phyloP scores from a whole-genome alignment of 1,140 invertebrate species.

The Brachionus plicatilis region DNA sequence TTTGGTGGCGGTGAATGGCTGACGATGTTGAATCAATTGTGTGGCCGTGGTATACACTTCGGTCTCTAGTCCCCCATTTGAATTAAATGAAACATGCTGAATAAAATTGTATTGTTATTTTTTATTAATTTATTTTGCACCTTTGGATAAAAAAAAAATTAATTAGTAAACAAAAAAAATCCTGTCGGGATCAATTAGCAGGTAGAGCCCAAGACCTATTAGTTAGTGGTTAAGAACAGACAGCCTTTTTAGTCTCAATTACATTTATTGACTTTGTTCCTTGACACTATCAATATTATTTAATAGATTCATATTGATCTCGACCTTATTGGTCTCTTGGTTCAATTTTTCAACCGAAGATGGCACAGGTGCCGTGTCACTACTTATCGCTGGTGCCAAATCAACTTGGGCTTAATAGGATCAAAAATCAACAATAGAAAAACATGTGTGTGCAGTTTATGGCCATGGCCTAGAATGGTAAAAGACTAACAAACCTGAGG shows the following conservation, averaged over 20 bases:
- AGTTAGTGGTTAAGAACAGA: not conserved
- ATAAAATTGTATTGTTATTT: not conserved
- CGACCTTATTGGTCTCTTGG: not conserved
- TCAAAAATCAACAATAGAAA: not conserved
- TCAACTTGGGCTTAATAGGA: constrained; percentile 7
- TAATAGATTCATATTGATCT: constrained; percentile 13
- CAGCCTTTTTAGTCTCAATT: not conserved
- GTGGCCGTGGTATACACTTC: not conserved
- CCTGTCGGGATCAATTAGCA: not conserved
- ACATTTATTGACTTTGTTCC: not conserved
- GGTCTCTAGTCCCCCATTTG: not conserved
- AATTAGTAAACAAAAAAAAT: not conserved
- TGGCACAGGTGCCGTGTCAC: not conserved
- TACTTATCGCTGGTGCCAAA: not conserved
- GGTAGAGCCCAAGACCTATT: not conserved
- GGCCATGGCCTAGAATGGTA: not conserved
- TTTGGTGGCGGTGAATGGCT: not conserved
- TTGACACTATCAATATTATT: not conserved
- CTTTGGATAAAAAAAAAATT: not conserved
- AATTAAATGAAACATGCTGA: not conserved
- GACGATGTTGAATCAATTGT: not conserved
- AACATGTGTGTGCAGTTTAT: not conserved
- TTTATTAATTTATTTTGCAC: constrained; percentile 16
- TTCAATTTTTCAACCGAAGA: not conserved
- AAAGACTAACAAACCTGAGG: constrained; percentile 16